Evolutionary conservation across 1,140 invertebrate species (phyloP).

Genomic region (Drosophila asahinai): DNA sequence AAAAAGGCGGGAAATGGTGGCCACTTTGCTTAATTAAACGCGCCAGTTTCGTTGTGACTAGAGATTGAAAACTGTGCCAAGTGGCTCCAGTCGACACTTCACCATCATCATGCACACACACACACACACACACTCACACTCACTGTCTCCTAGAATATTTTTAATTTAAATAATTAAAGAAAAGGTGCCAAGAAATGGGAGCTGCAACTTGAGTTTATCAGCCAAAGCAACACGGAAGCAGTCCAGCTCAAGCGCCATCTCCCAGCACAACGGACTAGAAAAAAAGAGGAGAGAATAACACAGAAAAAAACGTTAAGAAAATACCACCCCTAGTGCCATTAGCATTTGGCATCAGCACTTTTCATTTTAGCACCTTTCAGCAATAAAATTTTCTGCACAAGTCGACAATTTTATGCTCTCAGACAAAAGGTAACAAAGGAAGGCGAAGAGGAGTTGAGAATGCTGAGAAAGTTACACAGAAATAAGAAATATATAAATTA

Average conservation of each 20-base stretch:
- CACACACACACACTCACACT: slow-evolving; percentile 3
- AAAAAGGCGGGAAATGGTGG: slow-evolving; percentile 44
- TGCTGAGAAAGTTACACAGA: slow-evolving; percentile 9
- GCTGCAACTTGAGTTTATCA: slow-evolving; percentile 27
- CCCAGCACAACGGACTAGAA: neutral
- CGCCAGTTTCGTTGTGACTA: slow-evolving; percentile 60
- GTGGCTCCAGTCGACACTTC: slow-evolving; percentile 56
- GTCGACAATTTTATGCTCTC: slow-evolving; percentile 70
- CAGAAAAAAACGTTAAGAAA: slow-evolving; percentile 2
- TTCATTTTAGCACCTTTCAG: slow-evolving; percentile 83
- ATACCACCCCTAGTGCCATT: slow-evolving; percentile 33
- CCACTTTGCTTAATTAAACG: slow-evolving; percentile 83
- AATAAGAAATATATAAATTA: neutral
- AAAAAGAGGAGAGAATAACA: neutral
- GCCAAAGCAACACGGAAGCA: slow-evolving; percentile 22
- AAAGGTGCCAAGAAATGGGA: slow-evolving; percentile 42
- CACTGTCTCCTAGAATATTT: slow-evolving; percentile 57
- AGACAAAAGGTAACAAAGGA: slow-evolving; percentile 75
- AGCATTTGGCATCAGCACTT: slow-evolving; percentile 74
- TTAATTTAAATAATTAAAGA: slow-evolving; percentile 82
- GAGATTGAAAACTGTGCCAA: slow-evolving; percentile 80
- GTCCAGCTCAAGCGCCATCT: neutral
- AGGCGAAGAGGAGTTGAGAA: slow-evolving; percentile 12
- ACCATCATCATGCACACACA: neutral
- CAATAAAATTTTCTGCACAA: slow-evolving; percentile 81